Conservation (phyloP, 2,888 invertebrate species). For the Diarsia mendica region DNA sequence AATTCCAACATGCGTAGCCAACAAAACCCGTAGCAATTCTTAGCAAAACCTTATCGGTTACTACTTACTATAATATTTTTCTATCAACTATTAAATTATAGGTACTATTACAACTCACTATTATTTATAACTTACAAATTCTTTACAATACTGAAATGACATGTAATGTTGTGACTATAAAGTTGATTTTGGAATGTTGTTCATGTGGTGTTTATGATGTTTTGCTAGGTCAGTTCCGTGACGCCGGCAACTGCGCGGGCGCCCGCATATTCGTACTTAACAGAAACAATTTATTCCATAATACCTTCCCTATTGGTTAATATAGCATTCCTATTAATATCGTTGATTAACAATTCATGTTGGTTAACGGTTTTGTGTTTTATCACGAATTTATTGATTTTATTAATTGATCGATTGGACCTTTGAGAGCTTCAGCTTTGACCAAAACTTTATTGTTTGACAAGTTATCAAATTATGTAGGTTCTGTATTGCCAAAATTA, state of each 20-base stretch:
- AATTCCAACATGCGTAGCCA: constrained; percentile 69
- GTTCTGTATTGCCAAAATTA: background rate
- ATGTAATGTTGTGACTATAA: constrained; percentile 54
- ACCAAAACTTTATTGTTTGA: background rate
- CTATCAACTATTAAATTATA: constrained; percentile 80
- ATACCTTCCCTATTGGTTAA: constrained; percentile 87
- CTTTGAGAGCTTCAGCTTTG: background rate
- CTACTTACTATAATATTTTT: constrained; percentile 78
- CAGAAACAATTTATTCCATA: constrained; percentile 81
- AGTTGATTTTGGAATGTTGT: constrained; percentile 66
- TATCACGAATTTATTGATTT: constrained; percentile 44
- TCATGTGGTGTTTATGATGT: constrained; percentile 65
- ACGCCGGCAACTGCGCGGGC: constrained; percentile 78
- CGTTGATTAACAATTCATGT: constrained; percentile 82
- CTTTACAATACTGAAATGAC: constrained; percentile 16
- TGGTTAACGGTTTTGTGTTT: constrained; percentile 86
- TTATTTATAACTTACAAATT: constrained; percentile 52
- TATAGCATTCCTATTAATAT: constrained; percentile 86
- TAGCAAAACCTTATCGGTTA: constrained; percentile 76
- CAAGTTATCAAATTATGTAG: background rate
- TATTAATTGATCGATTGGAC: background rate
- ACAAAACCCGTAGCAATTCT: constrained; percentile 75
- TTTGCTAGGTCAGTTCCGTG: constrained; percentile 58
- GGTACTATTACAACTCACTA: constrained; percentile 55
- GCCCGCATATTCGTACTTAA: constrained; percentile 80